Base-by-base conservation (phyloP, 2,888 invertebrate genomes). In the Xestobium rufovillosum region DNA sequence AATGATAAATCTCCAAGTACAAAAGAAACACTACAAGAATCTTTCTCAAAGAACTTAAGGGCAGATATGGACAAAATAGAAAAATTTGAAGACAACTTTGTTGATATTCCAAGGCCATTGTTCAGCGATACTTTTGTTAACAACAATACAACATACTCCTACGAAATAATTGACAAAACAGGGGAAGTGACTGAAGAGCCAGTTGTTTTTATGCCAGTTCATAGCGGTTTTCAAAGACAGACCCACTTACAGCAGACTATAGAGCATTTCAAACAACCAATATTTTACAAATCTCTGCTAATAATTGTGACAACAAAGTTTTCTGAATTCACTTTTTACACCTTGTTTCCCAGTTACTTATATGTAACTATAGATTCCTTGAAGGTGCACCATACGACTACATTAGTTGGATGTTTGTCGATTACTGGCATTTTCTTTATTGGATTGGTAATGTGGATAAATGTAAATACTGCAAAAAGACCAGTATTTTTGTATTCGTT, bases 241-340 rank as follows among this genome's bases (percentile, higher is more conserved):
- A 23, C 3, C 9, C 6, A n/a, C 23, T n/a, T 19, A 6, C 23
- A 19, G 23, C 23, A 19, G 23, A 19, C 6, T n/a, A 19, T 19
- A 9, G 48, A 52, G 15, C 42, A 59, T 31, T 45, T 64, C n/a
- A 53, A 50, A 36, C 49, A 53, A 37, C 55, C 57, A 2, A 58
- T 59, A 34, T 76, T 76, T 57, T 77, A 76, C 50, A 61, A 75
- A 44, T 73, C 73, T 34, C 65, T 73, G 2, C 47, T 75, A 25
- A 59, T 73, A 33, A 67, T 73, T 45, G 52, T 74, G 14, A 70
- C 70, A 27, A 70, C 71, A 2, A 75, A 72, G 13, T 74, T 68
- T 51, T 73, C 74, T 0, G 58, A 68, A 14, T 60, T 75, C 28
- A 58, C 72, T 1, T 64, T 75, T 34, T 72, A 70, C 17, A 58